Evolutionary conservation across 2,888 invertebrate genomes (phyloP).

Genomic region (Limnephilus lunatus): DNA sequence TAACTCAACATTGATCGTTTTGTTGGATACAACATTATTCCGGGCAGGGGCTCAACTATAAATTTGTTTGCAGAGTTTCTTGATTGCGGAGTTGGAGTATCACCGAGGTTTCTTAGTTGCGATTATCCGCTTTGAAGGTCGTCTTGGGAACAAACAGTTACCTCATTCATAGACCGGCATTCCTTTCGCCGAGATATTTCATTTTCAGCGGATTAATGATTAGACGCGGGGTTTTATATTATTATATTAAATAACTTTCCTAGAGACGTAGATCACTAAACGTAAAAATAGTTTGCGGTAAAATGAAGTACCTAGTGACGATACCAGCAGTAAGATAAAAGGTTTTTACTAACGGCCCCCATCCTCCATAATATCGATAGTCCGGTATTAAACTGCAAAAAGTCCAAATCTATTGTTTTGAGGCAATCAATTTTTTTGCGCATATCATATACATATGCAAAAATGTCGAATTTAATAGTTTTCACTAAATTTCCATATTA

Average conservation of each 20-base stretch:
- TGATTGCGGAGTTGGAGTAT: not conserved
- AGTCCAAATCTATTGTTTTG: too few relatives aligned
- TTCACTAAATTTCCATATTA: too few relatives aligned
- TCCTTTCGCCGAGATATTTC: not conserved
- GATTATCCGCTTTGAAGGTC: not conserved
- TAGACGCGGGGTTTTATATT: not conserved
- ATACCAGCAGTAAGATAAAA: too few relatives aligned
- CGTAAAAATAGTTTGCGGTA: not conserved
- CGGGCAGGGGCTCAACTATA: not conserved
- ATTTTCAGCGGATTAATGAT: not conserved
- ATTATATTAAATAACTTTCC: not conserved
- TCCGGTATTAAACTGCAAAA: too few relatives aligned
- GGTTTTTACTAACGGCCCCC: too few relatives aligned
- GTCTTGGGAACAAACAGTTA: not conserved
- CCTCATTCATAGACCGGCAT: not conserved
- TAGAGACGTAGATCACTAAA: not conserved
- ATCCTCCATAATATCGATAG: too few relatives aligned
- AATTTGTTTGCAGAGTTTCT: not conserved
- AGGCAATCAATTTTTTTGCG: too few relatives aligned
- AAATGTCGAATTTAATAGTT: too few relatives aligned
- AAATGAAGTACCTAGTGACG: too few relatives aligned
- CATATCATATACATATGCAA: too few relatives aligned
- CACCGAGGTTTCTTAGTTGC: not conserved
- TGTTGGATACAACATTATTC: too few relatives aligned
- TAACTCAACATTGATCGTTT: too few relatives aligned